These are phyloP conservation scores for Drosophila nr. medialis DNA, from an alignment of 2,888 invertebrate genomes.

Conservation along the genomic window DNA sequence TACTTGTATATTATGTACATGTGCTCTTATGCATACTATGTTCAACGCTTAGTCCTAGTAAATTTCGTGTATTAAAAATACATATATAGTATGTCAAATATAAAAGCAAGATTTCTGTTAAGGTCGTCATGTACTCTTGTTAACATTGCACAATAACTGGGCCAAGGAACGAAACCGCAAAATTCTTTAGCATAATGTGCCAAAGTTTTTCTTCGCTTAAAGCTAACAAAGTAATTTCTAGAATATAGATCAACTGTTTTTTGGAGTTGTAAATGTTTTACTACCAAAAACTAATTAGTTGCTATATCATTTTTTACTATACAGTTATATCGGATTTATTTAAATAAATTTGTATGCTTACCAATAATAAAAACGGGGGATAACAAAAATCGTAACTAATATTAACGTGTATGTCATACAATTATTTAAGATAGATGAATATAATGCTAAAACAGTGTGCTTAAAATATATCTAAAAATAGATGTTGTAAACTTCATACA, in stretches of 20 bases:
- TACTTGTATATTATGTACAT: slow-evolving; percentile 25
- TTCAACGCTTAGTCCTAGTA: slow-evolving; percentile 14
- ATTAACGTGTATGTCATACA: not conserved
- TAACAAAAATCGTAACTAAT: not conserved
- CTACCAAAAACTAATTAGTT: not conserved
- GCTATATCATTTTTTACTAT: not conserved
- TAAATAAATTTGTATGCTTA: not conserved
- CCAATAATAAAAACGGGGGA: not conserved
- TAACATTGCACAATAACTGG: slow-evolving; percentile 43
- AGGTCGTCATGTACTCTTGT: slow-evolving; percentile 31
- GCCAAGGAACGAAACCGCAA: slow-evolving; percentile 47
- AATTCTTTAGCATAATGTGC: not conserved
- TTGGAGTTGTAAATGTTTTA: not conserved
- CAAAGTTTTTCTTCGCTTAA: not conserved
- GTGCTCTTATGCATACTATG: slow-evolving; percentile 20
- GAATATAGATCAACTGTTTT: not conserved
- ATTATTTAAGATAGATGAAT: not conserved
- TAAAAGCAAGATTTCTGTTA: slow-evolving; percentile 41
- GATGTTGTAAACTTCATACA: not conserved
- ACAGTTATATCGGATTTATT: not conserved
- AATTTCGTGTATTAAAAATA: slow-evolving; percentile 39
- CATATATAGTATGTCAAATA: slow-evolving; percentile 29
- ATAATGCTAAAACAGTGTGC: not conserved
- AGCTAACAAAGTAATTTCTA: not conserved
- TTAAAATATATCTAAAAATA: not conserved